phyloP scores from a whole-genome alignment of 2,797 vertebrate genomes.

The Molossus molossus region DNA sequence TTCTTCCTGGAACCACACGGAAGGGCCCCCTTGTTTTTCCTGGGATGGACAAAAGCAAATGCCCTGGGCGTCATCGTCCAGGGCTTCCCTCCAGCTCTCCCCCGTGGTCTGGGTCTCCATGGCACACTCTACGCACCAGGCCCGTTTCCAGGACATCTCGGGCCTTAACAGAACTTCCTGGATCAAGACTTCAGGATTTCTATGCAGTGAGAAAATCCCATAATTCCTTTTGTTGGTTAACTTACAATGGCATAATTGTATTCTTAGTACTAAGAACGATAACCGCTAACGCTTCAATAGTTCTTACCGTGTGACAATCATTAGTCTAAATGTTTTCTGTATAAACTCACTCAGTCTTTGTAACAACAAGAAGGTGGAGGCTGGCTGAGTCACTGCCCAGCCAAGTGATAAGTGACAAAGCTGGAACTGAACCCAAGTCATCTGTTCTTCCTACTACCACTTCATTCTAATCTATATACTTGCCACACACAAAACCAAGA shows the following conservation, averaged over 20 bases:
- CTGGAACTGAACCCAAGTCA: background rate
- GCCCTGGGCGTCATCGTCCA: fast-evolving
- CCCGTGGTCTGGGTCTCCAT: background rate
- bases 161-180: background rate
- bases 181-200: background rate
- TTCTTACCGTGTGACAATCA: background rate
- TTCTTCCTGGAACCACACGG: background rate
- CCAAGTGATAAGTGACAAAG: background rate
- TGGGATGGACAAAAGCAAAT: background rate
- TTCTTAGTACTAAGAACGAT: background rate
- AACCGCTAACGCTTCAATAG: background rate
- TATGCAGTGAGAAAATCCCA: background rate
- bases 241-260: background rate
- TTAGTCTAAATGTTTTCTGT: background rate
- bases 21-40: background rate
- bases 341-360: background rate
- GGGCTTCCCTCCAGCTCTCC: background rate
- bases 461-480: background rate
- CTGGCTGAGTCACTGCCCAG: background rate
- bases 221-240: background rate
- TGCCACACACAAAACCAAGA: background rate
- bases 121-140: background rate
- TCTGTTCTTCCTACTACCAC: background rate
- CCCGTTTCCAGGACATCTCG: fast-evolving
- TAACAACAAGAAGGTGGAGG: background rate